Percentiles rank a stretch among this genome's conserved stretches.
phyloP scores from a whole-genome alignment of 92 coral and sea anemone genomes.

The Palythoa heliodiscus region DNA sequence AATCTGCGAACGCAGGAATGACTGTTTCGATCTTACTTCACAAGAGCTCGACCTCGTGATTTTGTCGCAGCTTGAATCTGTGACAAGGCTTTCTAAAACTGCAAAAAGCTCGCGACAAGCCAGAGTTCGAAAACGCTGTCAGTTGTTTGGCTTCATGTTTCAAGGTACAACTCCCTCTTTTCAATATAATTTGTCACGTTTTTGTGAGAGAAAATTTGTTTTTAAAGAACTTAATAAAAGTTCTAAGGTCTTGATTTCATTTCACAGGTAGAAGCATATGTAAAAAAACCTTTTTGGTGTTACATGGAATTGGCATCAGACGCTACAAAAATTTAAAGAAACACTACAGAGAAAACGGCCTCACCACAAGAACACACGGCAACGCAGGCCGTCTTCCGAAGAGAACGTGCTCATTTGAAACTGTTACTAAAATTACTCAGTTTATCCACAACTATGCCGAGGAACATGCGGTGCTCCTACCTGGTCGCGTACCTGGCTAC shows the following conservation, averaged over 20 bases:
- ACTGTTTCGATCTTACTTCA: conserved; percentile 33
- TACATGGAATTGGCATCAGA: conserved; percentile 38
- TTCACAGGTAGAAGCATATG: conserved; percentile 8
- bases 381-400: conserved; percentile 35
- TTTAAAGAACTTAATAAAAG: too few relatives aligned
- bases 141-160: conserved; percentile 23
- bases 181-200: background rate
- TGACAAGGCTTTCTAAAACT: conserved; percentile 26
- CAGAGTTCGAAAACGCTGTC: conserved; percentile 14
- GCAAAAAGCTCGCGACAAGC: conserved; percentile 12
- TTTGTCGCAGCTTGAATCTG: conserved; percentile 32
- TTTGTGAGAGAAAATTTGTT: background rate
- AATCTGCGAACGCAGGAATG: conserved; percentile 8
- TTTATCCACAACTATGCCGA: conserved; percentile 30
- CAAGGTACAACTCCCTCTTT: conserved; percentile 13
- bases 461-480: conserved; percentile 48
- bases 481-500: conserved; percentile 52
- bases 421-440: conserved; percentile 15
- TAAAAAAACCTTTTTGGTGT: conserved; percentile 9
- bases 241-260: too few relatives aligned
- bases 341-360: conserved; percentile 34
- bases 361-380: conserved; percentile 33
- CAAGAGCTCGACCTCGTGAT: conserved; percentile 39
- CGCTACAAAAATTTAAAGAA: conserved; percentile 21
- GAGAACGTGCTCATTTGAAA: conserved; percentile 29